Conservation (phyloP, 2,113 vertebrate genomes). For the Odocoileus hemionus region DNA sequence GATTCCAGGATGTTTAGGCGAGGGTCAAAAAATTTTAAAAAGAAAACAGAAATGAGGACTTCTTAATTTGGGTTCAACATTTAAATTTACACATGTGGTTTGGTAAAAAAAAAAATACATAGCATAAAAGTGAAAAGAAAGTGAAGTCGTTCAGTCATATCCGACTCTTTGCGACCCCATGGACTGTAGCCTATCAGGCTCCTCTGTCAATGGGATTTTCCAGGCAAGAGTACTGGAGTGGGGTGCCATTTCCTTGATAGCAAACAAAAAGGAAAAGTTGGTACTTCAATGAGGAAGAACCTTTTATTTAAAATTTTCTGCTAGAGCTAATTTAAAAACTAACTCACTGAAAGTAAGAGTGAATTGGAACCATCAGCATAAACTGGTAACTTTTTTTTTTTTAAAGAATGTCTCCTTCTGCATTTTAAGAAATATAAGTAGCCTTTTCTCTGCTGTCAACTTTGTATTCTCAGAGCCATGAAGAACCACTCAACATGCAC, state of each 20-base stretch:
- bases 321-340: neutral
- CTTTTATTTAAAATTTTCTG: neutral
- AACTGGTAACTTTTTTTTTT: neutral
- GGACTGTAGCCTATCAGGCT: neutral
- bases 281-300: neutral
- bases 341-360: neutral
- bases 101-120: slow-evolving; percentile 10
- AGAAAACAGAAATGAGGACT: neutral
- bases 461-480: neutral
- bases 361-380: neutral
- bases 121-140: neutral
- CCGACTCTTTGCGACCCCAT: neutral
- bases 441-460: neutral
- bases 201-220: neutral
- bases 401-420: neutral
- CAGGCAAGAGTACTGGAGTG: neutral
- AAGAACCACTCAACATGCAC: too few species aligned
- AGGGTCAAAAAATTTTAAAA: neutral
- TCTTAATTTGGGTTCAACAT: neutral
- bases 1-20: neutral
- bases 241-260: neutral
- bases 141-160: neutral
- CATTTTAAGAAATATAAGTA: neutral
- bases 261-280: neutral
- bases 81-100: neutral